These are phyloP conservation scores for Adelphocoris suturalis DNA, from an alignment of 2,888 invertebrate species.

Conservation along the genomic window DNA sequence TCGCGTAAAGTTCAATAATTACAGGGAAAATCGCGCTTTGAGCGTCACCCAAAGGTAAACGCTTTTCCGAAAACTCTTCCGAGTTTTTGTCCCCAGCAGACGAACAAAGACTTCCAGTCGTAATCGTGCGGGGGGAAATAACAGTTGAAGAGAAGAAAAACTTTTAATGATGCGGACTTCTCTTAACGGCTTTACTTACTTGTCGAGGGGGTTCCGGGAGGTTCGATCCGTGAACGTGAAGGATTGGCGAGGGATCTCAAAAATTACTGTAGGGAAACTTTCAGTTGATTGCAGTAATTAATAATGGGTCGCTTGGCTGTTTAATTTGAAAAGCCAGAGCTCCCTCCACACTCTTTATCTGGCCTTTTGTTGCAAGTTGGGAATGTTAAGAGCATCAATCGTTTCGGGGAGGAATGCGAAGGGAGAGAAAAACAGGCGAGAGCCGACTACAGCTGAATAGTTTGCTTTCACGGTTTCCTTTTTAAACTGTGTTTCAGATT, in stretches of 20 bases:
- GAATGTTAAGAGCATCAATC: conserved; percentile 39
- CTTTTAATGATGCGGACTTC: conserved; percentile 60
- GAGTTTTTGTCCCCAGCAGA: conserved; percentile 1
- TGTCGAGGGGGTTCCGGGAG: neutral
- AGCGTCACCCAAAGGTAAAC: conserved; percentile 27
- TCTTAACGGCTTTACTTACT: conserved; percentile 51
- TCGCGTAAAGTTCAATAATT: neutral
- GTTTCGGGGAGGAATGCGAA: neutral
- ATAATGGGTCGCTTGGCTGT: conserved; percentile 27
- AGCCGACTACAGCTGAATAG: neutral
- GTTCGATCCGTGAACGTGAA: conserved; percentile 8
- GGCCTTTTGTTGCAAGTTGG: conserved; percentile 39
- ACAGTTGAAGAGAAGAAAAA: conserved; percentile 36
- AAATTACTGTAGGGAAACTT: conserved; percentile 42
- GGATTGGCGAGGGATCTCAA: conserved; percentile 40
- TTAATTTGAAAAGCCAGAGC: conserved; percentile 4
- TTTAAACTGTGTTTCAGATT: no score
- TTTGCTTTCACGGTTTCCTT: neutral
- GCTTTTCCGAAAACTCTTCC: conserved; percentile 4
- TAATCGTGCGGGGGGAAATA: conserved; percentile 28
- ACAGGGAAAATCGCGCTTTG: neutral
- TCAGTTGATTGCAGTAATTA: conserved; percentile 39
- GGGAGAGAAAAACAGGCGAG: neutral
- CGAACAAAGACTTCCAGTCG: conserved; percentile 16
- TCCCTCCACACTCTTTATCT: neutral